These are phyloP conservation scores for Monopterus albus DNA, from an alignment of 2,113 vertebrate species.

Conservation along the genomic window DNA sequence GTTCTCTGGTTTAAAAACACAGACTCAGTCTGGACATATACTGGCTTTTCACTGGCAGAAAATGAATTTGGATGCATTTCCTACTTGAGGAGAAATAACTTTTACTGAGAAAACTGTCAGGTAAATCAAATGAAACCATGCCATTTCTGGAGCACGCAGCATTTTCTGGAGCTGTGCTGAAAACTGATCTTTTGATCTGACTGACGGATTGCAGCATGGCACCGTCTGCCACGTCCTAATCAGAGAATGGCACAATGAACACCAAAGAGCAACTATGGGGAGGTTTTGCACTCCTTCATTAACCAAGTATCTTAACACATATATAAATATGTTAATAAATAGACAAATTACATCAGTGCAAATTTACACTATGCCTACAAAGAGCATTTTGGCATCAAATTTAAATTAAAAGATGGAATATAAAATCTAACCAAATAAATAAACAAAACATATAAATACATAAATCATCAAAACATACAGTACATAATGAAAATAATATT, in stretches of 20 bases:
- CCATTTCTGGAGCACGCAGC: slow-evolving; percentile 39
- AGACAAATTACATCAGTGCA: slow-evolving; percentile 77
- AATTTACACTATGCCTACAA: slow-evolving; percentile 70
- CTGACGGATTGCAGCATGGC: slow-evolving; percentile 54
- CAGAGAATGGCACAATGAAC: slow-evolving; percentile 72
- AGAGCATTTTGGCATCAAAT: slow-evolving; percentile 79
- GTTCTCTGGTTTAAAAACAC: slow-evolving; percentile 67
- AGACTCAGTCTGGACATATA: slow-evolving; percentile 30
- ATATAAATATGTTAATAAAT: slow-evolving; percentile 73
- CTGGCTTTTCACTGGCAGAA: slow-evolving; percentile 55
- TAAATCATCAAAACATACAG: slow-evolving; percentile 74
- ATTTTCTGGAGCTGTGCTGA: slow-evolving; percentile 39
- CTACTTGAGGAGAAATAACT: slow-evolving; percentile 68
- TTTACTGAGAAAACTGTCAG: slow-evolving; percentile 62
- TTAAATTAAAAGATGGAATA: slow-evolving; percentile 73
- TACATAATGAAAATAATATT: slow-evolving; percentile 77
- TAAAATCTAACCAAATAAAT: slow-evolving; percentile 72
- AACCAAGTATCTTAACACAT: slow-evolving; percentile 70
- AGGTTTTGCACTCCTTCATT: slow-evolving; percentile 82
- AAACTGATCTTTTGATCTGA: slow-evolving; percentile 53
- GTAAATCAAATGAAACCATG: slow-evolving; percentile 36
- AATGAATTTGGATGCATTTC: slow-evolving; percentile 55
- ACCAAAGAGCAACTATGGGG: slow-evolving; percentile 80
- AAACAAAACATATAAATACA: slow-evolving; percentile 78
- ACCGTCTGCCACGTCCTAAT: slow-evolving; percentile 40